A percentile compares a stretch with the other conserved stretches of the same genome.
These are phyloP conservation scores for Etheostoma cragini DNA, from an alignment of 2,113 vertebrate species.

Conservation along the genomic window DNA sequence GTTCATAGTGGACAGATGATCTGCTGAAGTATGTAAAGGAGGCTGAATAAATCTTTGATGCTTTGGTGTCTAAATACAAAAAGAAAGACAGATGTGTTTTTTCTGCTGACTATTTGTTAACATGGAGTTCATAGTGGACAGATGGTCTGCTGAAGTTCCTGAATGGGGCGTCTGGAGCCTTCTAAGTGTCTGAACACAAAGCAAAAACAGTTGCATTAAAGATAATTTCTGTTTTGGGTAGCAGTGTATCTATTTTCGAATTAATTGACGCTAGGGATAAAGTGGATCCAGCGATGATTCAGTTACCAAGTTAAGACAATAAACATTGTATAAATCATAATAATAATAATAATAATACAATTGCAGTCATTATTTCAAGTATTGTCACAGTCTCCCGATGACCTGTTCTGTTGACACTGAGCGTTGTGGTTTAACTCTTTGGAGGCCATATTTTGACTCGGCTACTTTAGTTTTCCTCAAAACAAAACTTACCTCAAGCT, in stretches of 20 bases:
- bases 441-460: neutral
- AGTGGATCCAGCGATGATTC: neutral
- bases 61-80: too few relatives aligned
- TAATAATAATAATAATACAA: too few relatives aligned
- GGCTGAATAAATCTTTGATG: too few relatives aligned
- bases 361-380: too few relatives aligned
- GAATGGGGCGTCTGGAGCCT: neutral
- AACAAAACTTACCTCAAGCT: neutral
- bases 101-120: slow-evolving; percentile 54
- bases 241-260: neutral
- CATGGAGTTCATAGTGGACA: slow-evolving; percentile 37
- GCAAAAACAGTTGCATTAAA: neutral
- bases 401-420: neutral
- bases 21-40: too few relatives aligned
- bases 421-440: neutral
- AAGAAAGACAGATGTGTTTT: too few relatives aligned
- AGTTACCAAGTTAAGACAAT: neutral
- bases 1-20: slow-evolving; percentile 45
- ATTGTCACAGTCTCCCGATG: neutral
- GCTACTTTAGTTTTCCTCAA: neutral
- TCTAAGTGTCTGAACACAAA: neutral
- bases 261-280: neutral
- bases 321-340: too few relatives aligned
- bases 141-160: neutral
- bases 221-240: neutral